Base-by-base conservation (phyloP, 2,888 invertebrate genomes). In the Rhingia campestris region DNA sequence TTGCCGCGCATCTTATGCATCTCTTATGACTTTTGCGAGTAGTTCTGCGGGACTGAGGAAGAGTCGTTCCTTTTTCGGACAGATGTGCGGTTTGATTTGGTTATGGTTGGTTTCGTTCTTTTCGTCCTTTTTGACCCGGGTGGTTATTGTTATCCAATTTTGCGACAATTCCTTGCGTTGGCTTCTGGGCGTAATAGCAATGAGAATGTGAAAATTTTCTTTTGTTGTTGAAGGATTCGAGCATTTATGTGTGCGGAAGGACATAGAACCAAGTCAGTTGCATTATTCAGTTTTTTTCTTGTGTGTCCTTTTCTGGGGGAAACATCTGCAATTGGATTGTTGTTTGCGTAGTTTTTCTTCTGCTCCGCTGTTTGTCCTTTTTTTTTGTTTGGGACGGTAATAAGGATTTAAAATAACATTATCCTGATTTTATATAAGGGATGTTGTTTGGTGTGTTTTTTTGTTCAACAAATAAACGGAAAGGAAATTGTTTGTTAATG, bases 61-160 rank as follows among this genome's bases (percentile, higher is more conserved):
- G 9, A 61, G 61, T 61, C 61, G 30, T 64, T 6, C 33, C 56
- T 64, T 69, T 61, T 69, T 64, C n/a, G 70, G 47, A 22, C 77
- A 82, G 77, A 82, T 77, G 79, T 79, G 73, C 56, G 82, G 82
- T 82, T 82, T 77, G 77, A 82, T 79, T 73, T 82, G 67, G 77
- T 77, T 82, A 82, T 61, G 63, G 67, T 63, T 47, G 37, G 37
- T 32, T 32, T 43, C 14, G 35, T 47, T 32, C 32, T 58, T 41
- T 49, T 59, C 4, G 10, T 30, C n/a, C 30, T 33, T 53, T 32
- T 6, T n/a, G 12, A 22, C 41, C 22, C 14, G 33, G n/a, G 37
- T 53, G 43, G 39, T 12, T 63, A 84, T 84, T 84, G 74, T 84
- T 84, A 75, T 69, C 74, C 80, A 84, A 84, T 84, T 80, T 77